phyloP scores from a whole-genome alignment of 2,113 vertebrate species.

The Cromileptes altivelis region DNA sequence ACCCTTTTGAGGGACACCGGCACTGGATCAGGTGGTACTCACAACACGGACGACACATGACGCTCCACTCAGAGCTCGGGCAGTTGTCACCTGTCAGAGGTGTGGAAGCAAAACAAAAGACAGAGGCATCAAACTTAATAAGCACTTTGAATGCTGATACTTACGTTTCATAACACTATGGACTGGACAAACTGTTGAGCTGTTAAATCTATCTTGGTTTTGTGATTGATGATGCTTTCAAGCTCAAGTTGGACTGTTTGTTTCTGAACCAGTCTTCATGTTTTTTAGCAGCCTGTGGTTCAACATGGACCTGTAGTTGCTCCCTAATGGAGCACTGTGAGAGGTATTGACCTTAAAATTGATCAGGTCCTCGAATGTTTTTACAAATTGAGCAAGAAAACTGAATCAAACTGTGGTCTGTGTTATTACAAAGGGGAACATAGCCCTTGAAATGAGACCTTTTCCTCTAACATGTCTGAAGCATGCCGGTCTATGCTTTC shows the following conservation, averaged over 20 bases:
- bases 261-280: not conserved
- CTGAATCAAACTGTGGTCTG: no score
- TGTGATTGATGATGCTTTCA: not conserved
- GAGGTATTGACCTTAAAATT: no score
- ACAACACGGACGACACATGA: constrained; percentile 94
- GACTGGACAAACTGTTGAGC: not conserved
- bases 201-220: constrained; percentile 6
- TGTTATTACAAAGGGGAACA: no score
- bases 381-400: no score
- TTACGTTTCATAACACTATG: not conserved
- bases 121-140: constrained; percentile 66
- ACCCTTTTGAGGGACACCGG: constrained; percentile 88
- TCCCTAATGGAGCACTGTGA: no score
- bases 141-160: not conserved
- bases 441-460: no score
- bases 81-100: constrained; percentile 84
- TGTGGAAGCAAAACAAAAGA: constrained; percentile 80
- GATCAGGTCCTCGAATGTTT: no score
- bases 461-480: no score
- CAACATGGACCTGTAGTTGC: no score
- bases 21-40: constrained; percentile 93
- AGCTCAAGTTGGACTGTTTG: not conserved
- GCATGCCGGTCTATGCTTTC: no score
- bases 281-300: no score
- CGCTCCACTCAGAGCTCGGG: constrained; percentile 91